Evolutionary conservation across 2,888 invertebrate species (phyloP).

Genomic region (Melanostoma mellinum): DNA sequence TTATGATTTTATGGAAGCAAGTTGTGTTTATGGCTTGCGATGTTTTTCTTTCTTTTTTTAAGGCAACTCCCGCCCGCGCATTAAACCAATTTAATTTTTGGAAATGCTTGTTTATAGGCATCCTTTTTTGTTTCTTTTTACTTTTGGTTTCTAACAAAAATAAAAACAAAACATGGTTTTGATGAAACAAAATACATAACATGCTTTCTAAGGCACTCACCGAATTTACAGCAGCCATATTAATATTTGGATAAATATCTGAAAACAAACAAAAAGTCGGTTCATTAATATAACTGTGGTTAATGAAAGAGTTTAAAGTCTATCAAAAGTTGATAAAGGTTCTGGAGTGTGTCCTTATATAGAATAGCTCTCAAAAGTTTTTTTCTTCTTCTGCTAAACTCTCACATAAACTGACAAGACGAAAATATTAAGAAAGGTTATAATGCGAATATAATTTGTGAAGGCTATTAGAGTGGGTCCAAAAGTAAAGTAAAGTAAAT

Average conservation of each 20-base stretch:
- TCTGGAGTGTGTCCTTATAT: not conserved
- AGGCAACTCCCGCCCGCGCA: conserved; percentile 6
- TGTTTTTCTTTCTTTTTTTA: not conserved
- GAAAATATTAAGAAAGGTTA: too few species aligned
- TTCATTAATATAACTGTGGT: conserved; percentile 48
- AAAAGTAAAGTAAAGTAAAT: too few species aligned
- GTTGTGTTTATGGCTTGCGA: conserved; percentile 36
- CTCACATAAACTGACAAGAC: not conserved
- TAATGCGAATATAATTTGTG: too few species aligned
- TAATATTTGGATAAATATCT: conserved; percentile 72
- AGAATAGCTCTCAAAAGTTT: conserved; percentile 6
- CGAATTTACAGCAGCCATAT: conserved; percentile 81
- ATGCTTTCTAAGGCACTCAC: conserved; percentile 77
- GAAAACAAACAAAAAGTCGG: conserved; percentile 37
- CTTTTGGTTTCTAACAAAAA: not conserved
- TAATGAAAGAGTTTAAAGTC: conserved; percentile 41
- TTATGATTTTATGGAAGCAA: conserved; percentile 49
- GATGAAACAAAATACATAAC: conserved; percentile 23
- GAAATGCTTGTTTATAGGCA: conserved; percentile 37
- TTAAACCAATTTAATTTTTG: conserved; percentile 58
- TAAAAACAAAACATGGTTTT: not conserved
- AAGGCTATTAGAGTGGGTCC: too few species aligned
- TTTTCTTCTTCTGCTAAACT: not conserved
- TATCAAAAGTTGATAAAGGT: conserved; percentile 23
- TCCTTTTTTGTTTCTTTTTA: conserved; percentile 10